Base-by-base conservation (phyloP, 2,113 vertebrate genomes). In the Neodon shergylaensis region DNA sequence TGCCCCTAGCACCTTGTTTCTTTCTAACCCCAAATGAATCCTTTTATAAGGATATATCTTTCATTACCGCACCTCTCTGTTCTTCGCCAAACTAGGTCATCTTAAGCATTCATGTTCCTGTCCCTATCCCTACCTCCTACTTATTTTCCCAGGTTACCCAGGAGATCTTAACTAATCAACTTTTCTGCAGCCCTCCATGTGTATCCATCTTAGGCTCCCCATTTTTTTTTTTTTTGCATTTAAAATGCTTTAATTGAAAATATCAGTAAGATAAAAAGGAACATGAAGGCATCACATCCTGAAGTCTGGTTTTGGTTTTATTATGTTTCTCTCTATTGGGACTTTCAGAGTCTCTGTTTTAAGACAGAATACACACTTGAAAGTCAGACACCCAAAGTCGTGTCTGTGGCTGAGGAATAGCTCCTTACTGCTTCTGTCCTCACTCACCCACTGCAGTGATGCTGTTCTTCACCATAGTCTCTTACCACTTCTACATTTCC, bases 231-330 rank as follows among this genome's bases (percentile, higher is more conserved):
- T n/a, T n/a, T n/a, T n/a, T 88, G 19, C n/a, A 92, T 88, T 76
- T 95, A 97, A 95, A 90, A 36, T 78, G 1, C 11, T 66, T 87
- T 90, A n/a, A 16, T 74, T 94, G 82, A 87, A 70, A 91, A 89
- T 12, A 89, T 63, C 68, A 88, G n/a, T 28, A 79, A 85, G 89
- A 65, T 42, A 66, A 70, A 83, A 95, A 79, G 10, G 12, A 6
- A 79, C 11, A 76, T 19, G 47, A 90, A 72, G 31, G 4, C 7
- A 63, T 39, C 47, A 24, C 5, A 24, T 21, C 7, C 12, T 28
- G 31, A 9, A 68, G 3, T 33, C 49, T 76, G 17, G 13, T 58
- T 84, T 92, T 85, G 65, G 58, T 87, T 90, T 33, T 73, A 12
- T 90, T 61, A 21, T 1, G 12, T 58, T 79, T 92, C 42, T 36